phyloP scores from a whole-genome alignment of 2,888 invertebrate species.

The Mechanitis mazaeus region DNA sequence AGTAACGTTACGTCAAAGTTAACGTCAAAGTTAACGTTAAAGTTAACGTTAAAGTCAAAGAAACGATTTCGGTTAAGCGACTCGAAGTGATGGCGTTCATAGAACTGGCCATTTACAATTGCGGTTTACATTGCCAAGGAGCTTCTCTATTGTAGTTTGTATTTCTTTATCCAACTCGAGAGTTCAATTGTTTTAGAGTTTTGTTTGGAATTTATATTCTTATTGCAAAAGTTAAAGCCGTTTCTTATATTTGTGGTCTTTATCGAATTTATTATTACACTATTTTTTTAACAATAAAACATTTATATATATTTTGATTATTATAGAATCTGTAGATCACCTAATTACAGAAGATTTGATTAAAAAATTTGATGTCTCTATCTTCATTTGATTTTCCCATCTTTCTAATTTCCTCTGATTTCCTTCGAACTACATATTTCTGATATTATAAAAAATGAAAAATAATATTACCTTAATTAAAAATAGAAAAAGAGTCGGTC shows the following conservation, averaged over 20 bases:
- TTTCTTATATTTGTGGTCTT: neutral
- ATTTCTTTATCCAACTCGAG: conserved; percentile 1
- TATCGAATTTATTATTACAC: neutral
- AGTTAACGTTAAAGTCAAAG: neutral
- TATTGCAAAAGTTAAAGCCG: neutral
- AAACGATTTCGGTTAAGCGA: conserved; percentile 4
- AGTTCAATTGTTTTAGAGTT: neutral
- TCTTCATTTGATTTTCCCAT: no score
- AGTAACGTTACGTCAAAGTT: neutral
- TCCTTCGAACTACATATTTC: no score
- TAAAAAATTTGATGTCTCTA: no score
- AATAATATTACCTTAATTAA: no score
- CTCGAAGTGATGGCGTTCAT: conserved; percentile 3
- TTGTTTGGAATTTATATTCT: neutral
- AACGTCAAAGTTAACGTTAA: no score
- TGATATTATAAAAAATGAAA: no score
- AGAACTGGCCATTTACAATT: conserved; percentile 2
- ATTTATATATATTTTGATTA: no score
- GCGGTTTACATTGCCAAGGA: conserved; percentile 4
- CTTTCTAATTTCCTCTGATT: no score
- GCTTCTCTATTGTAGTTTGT: conserved; percentile 4
- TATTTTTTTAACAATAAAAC: no score
- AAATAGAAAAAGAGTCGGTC: no score
- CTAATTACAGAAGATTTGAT: no score
- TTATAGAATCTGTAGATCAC: no score